Conservation (phyloP, 2,888 invertebrate genomes). For the Lithophane leautieri region DNA sequence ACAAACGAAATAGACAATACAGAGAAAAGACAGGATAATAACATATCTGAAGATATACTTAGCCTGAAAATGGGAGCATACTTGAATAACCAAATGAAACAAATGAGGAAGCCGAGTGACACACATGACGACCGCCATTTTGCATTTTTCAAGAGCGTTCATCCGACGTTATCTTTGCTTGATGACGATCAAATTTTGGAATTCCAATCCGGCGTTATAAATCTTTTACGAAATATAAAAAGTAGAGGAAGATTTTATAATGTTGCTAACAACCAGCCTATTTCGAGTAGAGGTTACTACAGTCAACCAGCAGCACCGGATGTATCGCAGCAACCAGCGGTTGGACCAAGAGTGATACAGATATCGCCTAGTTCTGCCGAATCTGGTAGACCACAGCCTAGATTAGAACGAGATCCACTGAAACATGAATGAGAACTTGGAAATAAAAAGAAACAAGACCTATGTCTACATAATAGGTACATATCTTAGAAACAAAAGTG, state of each 20-base stretch:
- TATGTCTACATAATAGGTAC: no score
- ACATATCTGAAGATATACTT: not conserved
- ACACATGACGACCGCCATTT: slow-evolving; percentile 37
- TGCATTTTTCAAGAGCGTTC: slow-evolving; percentile 54
- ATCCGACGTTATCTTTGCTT: slow-evolving; percentile 51
- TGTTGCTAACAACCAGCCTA: not conserved
- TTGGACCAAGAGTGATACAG: not conserved
- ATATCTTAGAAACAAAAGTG: no score
- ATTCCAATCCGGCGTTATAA: slow-evolving; percentile 62
- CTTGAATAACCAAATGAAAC: not conserved
- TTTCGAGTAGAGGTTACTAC: not conserved
- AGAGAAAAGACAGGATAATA: not conserved
- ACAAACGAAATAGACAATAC: slow-evolving; percentile 6
- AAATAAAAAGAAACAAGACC: no score
- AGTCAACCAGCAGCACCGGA: not conserved
- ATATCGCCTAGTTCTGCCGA: not conserved
- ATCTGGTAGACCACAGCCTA: not conserved
- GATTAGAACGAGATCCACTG: slow-evolving; percentile 11
- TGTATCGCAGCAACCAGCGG: not conserved
- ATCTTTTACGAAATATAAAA: slow-evolving; percentile 62
- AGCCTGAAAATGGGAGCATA: slow-evolving; percentile 1
- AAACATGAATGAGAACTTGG: slow-evolving; percentile 2
- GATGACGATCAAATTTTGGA: slow-evolving; percentile 60
- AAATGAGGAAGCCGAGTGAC: not conserved
- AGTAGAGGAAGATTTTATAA: slow-evolving; percentile 27